Evolutionary conservation across 2,113 vertebrate species (phyloP).

Genomic region (Carassius carassius): DNA sequence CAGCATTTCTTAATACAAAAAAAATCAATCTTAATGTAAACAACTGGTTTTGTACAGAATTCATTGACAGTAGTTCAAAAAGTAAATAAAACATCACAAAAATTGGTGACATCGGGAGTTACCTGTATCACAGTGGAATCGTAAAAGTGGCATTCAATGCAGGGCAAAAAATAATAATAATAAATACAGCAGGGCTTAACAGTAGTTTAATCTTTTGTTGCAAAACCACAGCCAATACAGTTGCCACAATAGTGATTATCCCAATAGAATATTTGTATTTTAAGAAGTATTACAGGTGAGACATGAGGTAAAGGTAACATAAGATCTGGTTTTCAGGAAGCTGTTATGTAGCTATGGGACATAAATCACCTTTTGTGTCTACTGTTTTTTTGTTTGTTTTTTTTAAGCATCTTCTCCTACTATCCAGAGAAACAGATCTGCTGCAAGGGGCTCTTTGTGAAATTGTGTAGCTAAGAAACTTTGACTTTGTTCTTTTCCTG

Average conservation of each 20-base stretch:
- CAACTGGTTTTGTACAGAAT: slow-evolving; percentile 34
- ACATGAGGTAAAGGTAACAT: slow-evolving; percentile 47
- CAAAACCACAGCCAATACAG: slow-evolving; percentile 54
- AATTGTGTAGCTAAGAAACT: slow-evolving; percentile 80
- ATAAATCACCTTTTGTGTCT: slow-evolving; percentile 59
- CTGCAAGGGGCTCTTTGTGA: slow-evolving; percentile 45
- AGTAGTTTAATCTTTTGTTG: slow-evolving; percentile 40
- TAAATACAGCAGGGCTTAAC: slow-evolving; percentile 33
- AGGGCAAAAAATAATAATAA: slow-evolving; percentile 44
- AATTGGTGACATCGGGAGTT: slow-evolving; percentile 24
- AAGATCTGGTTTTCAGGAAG: background rate
- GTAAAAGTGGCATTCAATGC: slow-evolving; percentile 41
- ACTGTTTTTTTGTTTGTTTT: slow-evolving; percentile 55
- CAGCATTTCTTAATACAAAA: background rate
- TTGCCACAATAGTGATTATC: slow-evolving; percentile 64
- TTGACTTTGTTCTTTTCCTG: slow-evolving; percentile 94
- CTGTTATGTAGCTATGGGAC: slow-evolving; percentile 37
- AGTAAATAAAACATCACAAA: slow-evolving; percentile 2
- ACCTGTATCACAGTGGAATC: slow-evolving; percentile 36
- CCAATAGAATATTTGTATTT: slow-evolving; percentile 27
- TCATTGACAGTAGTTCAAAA: background rate
- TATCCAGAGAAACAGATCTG: slow-evolving; percentile 60
- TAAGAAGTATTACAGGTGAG: slow-evolving; percentile 24
- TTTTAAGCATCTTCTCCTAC: slow-evolving; percentile 52
- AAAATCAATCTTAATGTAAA: background rate